A percentile compares a stretch with the other conserved stretches of the same genome.
Conservation (phyloP, 2,888 invertebrate genomes). For the Aproaerema taeniolella region DNA sequence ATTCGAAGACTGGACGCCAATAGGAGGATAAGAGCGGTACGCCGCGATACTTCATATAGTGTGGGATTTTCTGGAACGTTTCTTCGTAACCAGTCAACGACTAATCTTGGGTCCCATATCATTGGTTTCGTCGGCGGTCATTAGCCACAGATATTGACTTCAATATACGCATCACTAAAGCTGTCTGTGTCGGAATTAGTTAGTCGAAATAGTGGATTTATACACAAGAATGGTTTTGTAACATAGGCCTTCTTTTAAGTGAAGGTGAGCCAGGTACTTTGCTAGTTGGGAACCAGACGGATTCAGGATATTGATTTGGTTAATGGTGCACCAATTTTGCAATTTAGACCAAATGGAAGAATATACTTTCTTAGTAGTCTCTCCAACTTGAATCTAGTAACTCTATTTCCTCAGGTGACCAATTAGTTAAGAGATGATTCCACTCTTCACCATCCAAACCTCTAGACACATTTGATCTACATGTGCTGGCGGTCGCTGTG, state of each 20-base stretch:
- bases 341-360: slow-evolving; percentile 15
- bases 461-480: slow-evolving; percentile 15
- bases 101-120: neutral
- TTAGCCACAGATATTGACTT: neutral
- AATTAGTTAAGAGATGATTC: slow-evolving; percentile 2
- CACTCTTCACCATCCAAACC: slow-evolving; percentile 23
- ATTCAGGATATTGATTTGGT: slow-evolving; percentile 15
- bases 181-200: neutral
- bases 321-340: slow-evolving; percentile 12
- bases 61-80: neutral
- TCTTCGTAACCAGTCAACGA: neutral
- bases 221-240: slow-evolving; percentile 8
- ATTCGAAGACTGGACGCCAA: neutral
- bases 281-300: slow-evolving; percentile 7
- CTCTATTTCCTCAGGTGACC: slow-evolving; percentile 1
- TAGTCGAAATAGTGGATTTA: slow-evolving; percentile 1
- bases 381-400: slow-evolving; percentile 8
- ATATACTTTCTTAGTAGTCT: slow-evolving; percentile 11
- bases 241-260: slow-evolving; percentile 8
- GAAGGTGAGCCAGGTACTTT: slow-evolving; percentile 4
- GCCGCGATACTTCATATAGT: neutral
- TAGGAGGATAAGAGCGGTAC: neutral
- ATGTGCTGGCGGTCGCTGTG: slow-evolving; percentile 14
- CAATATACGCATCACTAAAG: neutral
- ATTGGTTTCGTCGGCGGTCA: neutral